Percentiles rank a stretch among this genome's conserved stretches.
These are phyloP conservation scores for Heliconius erato DNA, from an alignment of 2,888 invertebrate genomes.

Conservation along the genomic window DNA sequence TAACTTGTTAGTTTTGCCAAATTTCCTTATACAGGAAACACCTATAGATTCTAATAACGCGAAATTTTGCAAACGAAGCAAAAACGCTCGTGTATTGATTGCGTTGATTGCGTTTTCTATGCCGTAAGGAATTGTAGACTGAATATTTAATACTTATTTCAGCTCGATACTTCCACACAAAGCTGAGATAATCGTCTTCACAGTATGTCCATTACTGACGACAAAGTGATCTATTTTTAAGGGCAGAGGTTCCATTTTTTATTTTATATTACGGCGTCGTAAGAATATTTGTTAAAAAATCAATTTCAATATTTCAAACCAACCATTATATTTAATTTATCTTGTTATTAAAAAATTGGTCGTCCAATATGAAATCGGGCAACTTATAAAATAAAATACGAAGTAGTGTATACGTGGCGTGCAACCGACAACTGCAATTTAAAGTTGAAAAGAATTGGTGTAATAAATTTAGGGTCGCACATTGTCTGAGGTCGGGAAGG, in stretches of 20 bases:
- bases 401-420: constrained; percentile 20
- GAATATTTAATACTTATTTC: too few relatives aligned
- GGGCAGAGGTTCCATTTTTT: too few relatives aligned
- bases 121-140: too few relatives aligned
- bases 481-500: constrained; percentile 32
- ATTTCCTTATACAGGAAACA: background rate
- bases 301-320: background rate
- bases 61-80: background rate
- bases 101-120: background rate
- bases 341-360: background rate
- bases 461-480: constrained; percentile 40
- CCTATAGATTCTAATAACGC: background rate
- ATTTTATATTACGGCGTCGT: too few relatives aligned
- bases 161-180: too few relatives aligned
- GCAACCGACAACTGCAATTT: constrained; percentile 41
- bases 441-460: constrained; percentile 41
- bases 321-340: background rate
- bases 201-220: background rate
- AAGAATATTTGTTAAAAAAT: background rate
- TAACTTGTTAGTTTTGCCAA: background rate
- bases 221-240: background rate
- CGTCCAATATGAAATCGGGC: constrained; percentile 16
- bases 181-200: background rate
- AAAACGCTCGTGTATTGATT: background rate
- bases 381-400: constrained; percentile 17